Evolutionary conservation across 30 jellyfish, hydroid and myxozoan genomes (phyloP).

Genomic region (Cassiopea xamachana): DNA sequence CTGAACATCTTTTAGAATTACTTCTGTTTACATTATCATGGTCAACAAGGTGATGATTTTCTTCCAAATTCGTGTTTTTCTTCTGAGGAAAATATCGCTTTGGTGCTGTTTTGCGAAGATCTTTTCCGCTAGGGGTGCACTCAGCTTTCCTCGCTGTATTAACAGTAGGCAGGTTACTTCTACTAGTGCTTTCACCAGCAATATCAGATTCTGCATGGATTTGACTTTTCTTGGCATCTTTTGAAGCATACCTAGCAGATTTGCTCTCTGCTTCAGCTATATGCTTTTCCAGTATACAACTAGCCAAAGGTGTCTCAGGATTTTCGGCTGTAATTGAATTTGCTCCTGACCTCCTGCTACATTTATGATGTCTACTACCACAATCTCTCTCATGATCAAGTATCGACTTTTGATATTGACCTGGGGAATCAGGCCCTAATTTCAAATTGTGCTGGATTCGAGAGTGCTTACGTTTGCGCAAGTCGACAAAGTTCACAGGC

Average conservation of each 20-base stretch:
- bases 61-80: neutral
- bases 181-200: neutral
- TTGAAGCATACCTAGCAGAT: neutral
- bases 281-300: constrained; percentile 49
- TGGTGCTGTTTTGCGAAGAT: neutral
- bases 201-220: neutral
- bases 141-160: neutral
- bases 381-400: constrained; percentile 36
- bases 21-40: neutral
- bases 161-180: neutral
- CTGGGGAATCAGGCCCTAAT: constrained; percentile 18
- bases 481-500: constrained; percentile 52
- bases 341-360: neutral
- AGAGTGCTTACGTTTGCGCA: constrained; percentile 49
- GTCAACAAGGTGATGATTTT: too few relatives aligned
- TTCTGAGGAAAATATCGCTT: constrained; percentile 33
- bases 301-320: constrained; percentile 42
- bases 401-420: neutral
- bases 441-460: constrained; percentile 37
- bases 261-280: constrained; percentile 22
- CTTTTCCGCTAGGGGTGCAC: neutral
- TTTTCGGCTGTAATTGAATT: neutral
- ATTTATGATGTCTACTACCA: neutral
- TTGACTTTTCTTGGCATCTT: neutral
- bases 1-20: neutral